Base-by-base conservation (phyloP, 2,888 invertebrate species). In the Megamerina dolium region DNA sequence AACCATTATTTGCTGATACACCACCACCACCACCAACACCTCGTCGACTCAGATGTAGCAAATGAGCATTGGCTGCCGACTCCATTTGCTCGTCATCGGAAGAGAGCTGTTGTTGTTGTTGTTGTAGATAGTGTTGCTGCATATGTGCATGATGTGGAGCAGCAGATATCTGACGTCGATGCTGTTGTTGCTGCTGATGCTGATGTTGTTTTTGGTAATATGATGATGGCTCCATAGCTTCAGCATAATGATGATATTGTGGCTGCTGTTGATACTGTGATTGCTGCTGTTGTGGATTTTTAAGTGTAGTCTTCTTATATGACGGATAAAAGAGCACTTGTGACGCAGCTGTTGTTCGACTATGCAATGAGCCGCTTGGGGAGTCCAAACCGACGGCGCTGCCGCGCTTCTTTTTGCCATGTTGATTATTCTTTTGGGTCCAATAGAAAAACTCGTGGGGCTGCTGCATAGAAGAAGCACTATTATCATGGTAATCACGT, bases 371-470 rank as follows among this genome's bases (percentile, higher is more conserved):
- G 14, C 65, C 67, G 26, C 68, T 66, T n/a, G 68, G 67, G 6
- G 66, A 64, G 27, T 64, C 64, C 4, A 61, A 57, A 16, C 60
- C 61, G 8, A 53, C 55, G 16, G 52, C 58, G 9, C 57, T 58
- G 17, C 56, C 56, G 5, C 59, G 59, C 40, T 65, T 68, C 50
- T 67, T 67, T 41, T 68, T 67, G 40, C 58, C 55, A 35, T 64
- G 59, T 31, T 60, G 61, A 47, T 66, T 67, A 32, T 65, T 63
- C 45, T 68, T 68, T 41, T 68, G 67, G 1, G 68, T 68, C 70
- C 70, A 70, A 37, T 68, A 68, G 45, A 69, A 70, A 30, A 67
- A 65, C 39, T 69, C 70, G 44, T 69, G 67, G 1, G 64, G 52
- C 41, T 65, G 69, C 38, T 51, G 48, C 19, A 51, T 50, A 31